Conservation (phyloP, 2,797 vertebrate species). For the Danio aesculapii region DNA sequence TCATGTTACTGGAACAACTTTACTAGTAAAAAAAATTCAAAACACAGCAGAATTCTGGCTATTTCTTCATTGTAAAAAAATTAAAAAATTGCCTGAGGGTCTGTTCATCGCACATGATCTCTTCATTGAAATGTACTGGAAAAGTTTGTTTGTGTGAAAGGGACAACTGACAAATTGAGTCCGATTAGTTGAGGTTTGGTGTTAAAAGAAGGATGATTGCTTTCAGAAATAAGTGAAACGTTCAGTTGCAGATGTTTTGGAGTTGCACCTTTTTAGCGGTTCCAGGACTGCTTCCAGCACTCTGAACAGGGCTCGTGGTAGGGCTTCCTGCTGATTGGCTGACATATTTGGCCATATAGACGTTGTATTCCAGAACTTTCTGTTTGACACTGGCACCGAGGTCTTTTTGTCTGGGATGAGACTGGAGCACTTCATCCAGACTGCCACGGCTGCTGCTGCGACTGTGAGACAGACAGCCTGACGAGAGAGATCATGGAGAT, state of each 20-base stretch:
- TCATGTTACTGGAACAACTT: too few relatives aligned
- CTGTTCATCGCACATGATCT: too few relatives aligned
- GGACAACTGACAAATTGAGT: too few relatives aligned
- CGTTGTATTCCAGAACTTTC: slow-evolving; percentile 91
- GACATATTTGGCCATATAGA: slow-evolving; percentile 95
- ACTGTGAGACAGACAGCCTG: slow-evolving; percentile 78
- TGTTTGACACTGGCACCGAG: slow-evolving; percentile 76
- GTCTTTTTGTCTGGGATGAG: slow-evolving; percentile 86
- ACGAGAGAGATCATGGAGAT: not conserved
- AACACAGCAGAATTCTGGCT: too few relatives aligned
- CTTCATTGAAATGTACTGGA: too few relatives aligned
- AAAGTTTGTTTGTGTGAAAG: not conserved
- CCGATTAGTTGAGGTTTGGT: not conserved
- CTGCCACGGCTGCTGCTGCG: slow-evolving; percentile 92
- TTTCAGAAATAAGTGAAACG: not conserved
- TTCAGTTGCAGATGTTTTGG: slow-evolving; percentile 28
- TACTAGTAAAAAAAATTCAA: too few relatives aligned
- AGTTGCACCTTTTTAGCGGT: slow-evolving; percentile 88
- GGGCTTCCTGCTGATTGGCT: slow-evolving; percentile 82
- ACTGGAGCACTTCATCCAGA: slow-evolving; percentile 82
- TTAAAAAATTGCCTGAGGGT: not conserved
- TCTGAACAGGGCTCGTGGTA: slow-evolving; percentile 78
- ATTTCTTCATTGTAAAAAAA: too few relatives aligned
- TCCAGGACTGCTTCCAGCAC: slow-evolving; percentile 91
- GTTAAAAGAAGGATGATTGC: not conserved